Evolutionary conservation across 2,797 vertebrate species (phyloP), one percentile per base, ranked within the genome.

Genomic region (Trachurus trachurus): DNA sequence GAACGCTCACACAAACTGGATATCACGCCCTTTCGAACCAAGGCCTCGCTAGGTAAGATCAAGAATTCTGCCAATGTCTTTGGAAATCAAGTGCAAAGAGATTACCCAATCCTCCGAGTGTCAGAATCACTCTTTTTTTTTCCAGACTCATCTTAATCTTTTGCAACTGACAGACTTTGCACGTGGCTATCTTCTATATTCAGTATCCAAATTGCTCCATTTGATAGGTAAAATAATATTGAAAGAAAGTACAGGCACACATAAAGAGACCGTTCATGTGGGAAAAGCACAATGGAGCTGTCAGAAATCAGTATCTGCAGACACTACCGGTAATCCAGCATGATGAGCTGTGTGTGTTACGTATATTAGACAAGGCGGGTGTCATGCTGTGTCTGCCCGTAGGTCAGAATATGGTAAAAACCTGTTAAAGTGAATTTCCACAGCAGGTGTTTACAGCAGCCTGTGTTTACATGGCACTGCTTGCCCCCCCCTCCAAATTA

Each of bases 401-500:
- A 31, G 74, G 80, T 69, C 49, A 69, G 47, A 74, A 72, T 47
- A 45, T 42, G 66, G 61, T 47, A 31, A 79, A 80, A 75, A 45
- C 12, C 49, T 6, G n/a, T 73, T 65, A 53, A 59, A 67, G 47
- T 71, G 17, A 65, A 79, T 86, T 81, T 80, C 67, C 47, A 61
- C 39, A 72, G 62, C 72, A 49, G 71, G 84, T 80, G 68, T 83
- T 83, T 76, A 77, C 69, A 47, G 9, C 37, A 49, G n/a, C 47
- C 54, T 74, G 15, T 74, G 72, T 80, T 81, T 74, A 62, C 57
- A 52, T 16, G 37, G 34, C 29, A 10, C 52, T 11, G 44, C 50
- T 72, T 42, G 60, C 29, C 74, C 69, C 1, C 22, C 26, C 13
- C 26, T 26, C 26, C 26, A n/a, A 57, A 56, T 78, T 81, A 66